Evolutionary conservation across 2,113 vertebrate species (phyloP).

Genomic region (Antechinus flavipes): DNA sequence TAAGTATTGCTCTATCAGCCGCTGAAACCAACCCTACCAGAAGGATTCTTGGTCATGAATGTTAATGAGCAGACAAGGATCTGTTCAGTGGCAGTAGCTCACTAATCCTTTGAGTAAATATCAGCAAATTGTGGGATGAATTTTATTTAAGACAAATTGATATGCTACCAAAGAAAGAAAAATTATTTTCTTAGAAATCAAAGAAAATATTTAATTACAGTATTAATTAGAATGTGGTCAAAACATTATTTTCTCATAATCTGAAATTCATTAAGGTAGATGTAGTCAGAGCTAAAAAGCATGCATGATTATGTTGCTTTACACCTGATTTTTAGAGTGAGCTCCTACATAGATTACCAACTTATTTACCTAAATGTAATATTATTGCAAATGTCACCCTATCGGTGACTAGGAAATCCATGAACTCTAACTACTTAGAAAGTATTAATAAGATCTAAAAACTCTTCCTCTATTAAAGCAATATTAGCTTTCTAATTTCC

Average conservation of each 20-base stretch:
- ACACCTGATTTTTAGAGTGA: not conserved
- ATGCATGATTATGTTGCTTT: too few relatives aligned
- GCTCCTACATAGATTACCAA: not conserved
- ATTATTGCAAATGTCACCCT: not conserved
- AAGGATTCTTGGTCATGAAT: conserved; percentile 80
- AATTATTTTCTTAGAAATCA: conserved; percentile 63
- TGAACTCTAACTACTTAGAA: not conserved
- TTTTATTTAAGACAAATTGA: conserved; percentile 76
- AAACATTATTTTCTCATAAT: conserved; percentile 61
- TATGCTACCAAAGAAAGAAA: conserved; percentile 68
- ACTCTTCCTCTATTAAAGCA: not conserved
- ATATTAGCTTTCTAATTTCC: not conserved
- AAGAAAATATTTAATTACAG: conserved; percentile 56
- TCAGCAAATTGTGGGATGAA: conserved; percentile 70
- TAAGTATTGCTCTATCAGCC: conserved; percentile 84
- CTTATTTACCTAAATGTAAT: not conserved
- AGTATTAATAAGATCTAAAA: not conserved
- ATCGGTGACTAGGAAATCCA: not conserved
- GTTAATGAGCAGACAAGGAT: conserved; percentile 80
- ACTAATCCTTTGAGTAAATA: conserved; percentile 77
- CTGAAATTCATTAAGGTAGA: not conserved
- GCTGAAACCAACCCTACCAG: conserved; percentile 72
- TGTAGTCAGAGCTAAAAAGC: not conserved
- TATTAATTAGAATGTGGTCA: conserved; percentile 60
- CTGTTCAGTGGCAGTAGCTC: conserved; percentile 74